phyloP scores from a whole-genome alignment of 37 sponge, comb jelly and placozoan species.

The Aplysina aerophoba region DNA sequence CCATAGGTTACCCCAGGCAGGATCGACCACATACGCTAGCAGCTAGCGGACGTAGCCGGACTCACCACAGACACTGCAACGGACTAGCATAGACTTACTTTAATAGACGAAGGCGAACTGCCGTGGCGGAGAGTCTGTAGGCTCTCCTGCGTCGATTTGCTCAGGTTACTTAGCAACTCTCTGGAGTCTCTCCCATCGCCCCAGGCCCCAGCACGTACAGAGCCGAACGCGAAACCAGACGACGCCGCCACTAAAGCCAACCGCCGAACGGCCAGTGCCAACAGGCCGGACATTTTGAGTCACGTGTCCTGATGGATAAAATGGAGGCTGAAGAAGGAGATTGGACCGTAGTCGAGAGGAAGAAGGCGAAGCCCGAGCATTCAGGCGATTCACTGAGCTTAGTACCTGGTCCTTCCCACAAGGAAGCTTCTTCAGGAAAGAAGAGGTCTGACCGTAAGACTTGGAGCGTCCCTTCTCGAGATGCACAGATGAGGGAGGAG shows the following conservation, averaged over 20 bases:
- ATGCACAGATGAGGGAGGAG: too few species aligned
- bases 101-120: neutral
- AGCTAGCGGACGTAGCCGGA: too few species aligned
- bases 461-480: too few species aligned
- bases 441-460: too few species aligned
- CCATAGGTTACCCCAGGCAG: too few species aligned
- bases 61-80: too few species aligned
- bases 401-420: too few species aligned
- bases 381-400: too few species aligned
- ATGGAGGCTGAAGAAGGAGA: neutral
- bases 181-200: constrained; percentile 1
- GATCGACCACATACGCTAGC: too few species aligned
- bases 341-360: constrained; percentile 15
- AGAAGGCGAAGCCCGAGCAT: neutral
- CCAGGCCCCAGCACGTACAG: constrained; percentile 3
- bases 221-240: neutral
- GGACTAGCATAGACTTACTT: too few species aligned
- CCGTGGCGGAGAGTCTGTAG: neutral
- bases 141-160: neutral
- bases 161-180: neutral
- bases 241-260: constrained; percentile 1
- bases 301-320: neutral
- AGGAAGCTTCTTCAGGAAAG: too few species aligned
- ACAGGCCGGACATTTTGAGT: constrained; percentile 5
- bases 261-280: constrained; percentile 3